phyloP scores from a whole-genome alignment of 2,888 invertebrate species.

The Hermaeophaga mercurialis region DNA sequence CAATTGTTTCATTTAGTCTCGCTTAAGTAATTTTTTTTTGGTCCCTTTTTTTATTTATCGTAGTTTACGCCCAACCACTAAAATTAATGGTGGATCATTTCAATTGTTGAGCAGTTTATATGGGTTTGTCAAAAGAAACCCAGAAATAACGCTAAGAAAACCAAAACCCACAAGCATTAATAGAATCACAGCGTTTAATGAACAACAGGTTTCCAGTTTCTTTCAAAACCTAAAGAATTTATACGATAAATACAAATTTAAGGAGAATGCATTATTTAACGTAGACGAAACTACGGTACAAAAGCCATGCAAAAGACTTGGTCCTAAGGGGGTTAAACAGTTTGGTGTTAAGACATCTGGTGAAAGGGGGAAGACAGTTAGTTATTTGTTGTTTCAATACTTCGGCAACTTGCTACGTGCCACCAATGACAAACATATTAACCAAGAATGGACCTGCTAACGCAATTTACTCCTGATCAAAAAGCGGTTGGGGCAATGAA shows the following conservation, averaged over 20 bases:
- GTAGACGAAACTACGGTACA: conserved; percentile 51
- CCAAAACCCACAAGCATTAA: conserved; percentile 4
- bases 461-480: conserved; percentile 9
- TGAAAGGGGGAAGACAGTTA: conserved; percentile 29
- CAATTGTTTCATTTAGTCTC: too few species aligned
- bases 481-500: conserved; percentile 24
- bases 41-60: too few species aligned
- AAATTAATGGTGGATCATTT: too few species aligned
- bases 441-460: conserved; percentile 22
- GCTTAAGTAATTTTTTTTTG: too few species aligned
- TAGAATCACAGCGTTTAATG: conserved; percentile 31
- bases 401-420: conserved; percentile 28
- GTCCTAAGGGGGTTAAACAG: conserved; percentile 20
- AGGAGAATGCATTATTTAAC: conserved; percentile 44
- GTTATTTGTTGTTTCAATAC: conserved; percentile 30
- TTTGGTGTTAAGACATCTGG: conserved; percentile 30
- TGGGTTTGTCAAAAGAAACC: not conserved
- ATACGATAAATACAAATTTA: conserved; percentile 20
- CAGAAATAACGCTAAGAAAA: conserved; percentile 3
- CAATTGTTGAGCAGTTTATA: too few species aligned
- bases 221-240: conserved; percentile 20
- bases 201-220: conserved; percentile 21
- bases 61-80: too few species aligned
- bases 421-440: conserved; percentile 20
- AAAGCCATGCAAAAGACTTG: conserved; percentile 12